Base-by-base conservation (phyloP, 1,140 invertebrate species). In the Caenorhabditis brenneri region DNA sequence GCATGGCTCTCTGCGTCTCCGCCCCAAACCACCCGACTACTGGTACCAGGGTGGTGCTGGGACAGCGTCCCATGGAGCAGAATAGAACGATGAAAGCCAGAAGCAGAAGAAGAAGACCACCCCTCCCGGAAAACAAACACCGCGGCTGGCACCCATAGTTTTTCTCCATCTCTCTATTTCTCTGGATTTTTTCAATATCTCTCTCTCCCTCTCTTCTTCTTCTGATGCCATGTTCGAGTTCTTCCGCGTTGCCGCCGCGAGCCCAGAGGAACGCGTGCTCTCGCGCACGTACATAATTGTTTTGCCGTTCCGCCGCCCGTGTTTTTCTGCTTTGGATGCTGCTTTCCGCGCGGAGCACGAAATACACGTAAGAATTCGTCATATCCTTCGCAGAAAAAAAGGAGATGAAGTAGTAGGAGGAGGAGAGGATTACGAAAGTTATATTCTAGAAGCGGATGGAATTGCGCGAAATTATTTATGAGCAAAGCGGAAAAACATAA, bases 71-170 rank as follows among this genome's bases (percentile, higher is more conserved):
- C 65, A 74, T 16, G 33, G 33, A 16, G n/a, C 10, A 19, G 58
- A 36, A 16, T n/a, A 51, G 16, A 51, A 51, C 19, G 49, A 51
- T n/a, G n/a, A n/a, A n/a, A n/a, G n/a, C n/a, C n/a, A 51, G 16
- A 19, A 51, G 22, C 15, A 51, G 22, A 51, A 51, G 19, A 51
- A 51, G 22, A 51, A 42, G 53, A 55, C 53, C 53, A 55, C 53
- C 53, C n/a, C n/a, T n/a, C n/a, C 22, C 19, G 33, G 58, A 65
- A 42, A 74, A 74, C 65, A 74, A 74, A 74, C 65, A 74, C 65
- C 36, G 65, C 65, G 36, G n/a, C 65, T 74, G 65, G 65, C 65
- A 74, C 65, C 3, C 12, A 7, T 27, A 29, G 3, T 51, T 4
- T 15, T 19, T 36, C 31, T 65, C 31, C 36, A 16, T 5, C 31